Evolutionary conservation across 2,797 vertebrate species (phyloP), one percentile per base, ranked within the genome.

Genomic region (Eupleurogrammus muticus): DNA sequence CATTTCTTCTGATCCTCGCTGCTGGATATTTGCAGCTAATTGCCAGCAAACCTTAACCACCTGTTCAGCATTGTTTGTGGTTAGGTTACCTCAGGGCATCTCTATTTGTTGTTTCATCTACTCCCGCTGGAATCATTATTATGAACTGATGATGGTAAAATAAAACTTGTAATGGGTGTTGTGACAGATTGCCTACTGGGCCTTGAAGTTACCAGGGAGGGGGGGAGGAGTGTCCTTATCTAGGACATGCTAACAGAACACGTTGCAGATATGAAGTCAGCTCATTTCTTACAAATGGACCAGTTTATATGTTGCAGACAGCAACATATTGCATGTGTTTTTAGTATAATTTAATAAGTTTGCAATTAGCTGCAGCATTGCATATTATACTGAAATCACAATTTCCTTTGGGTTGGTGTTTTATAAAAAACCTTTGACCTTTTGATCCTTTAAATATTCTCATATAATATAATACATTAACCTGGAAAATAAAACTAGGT

Each of bases 11-110:
- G 17, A 68, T 59, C 61, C 62, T 69, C 61, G 40, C 70, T 71
- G 66, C 60, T 59, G 64, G 56, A 21, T 66, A 70, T 77, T 75
- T 59, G 52, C 59, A 20, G 20, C 34, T 77, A 74, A 79, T 59
- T 74, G 54, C 61, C 53, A 21, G 48, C 62, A 49, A 69, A 44
- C 44, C 55, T 70, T 21, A 70, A 56, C 28, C 60, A 70, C 55
- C 44, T 79, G 63, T 63, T 54, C 9, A 24, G 20, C n/a, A 38
- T 42, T 72, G 38, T 70, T 72, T 65, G 35, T 52, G 48, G 76
- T 81, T 66, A 63, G 60, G 40, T 40, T n/a, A 1, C 19, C 14
- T 36, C 7, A 47, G 56, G 66, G 46, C 9, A 46, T 44, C 44
- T 28, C 11, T 16, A 17, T 44, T n/a, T 72, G 24, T 49, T 55